Evolutionary conservation across 1,140 invertebrate genomes (phyloP).

Genomic region (Pentalonia nigronervosa): DNA sequence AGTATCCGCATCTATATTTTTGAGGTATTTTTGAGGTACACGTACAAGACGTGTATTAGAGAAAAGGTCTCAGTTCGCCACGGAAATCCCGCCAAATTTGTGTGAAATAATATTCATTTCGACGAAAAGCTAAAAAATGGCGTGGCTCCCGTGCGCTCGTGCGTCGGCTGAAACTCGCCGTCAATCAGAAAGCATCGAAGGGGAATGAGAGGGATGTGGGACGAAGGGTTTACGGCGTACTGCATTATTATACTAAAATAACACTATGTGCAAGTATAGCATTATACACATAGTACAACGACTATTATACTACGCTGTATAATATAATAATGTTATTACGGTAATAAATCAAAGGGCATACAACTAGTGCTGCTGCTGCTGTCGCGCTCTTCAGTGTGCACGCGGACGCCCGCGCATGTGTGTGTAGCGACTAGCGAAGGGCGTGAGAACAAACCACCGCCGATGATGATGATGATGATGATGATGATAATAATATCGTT

Average conservation of each 20-base stretch:
- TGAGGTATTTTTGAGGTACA: too few species aligned
- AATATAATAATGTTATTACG: constrained; percentile 2
- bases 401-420: too few species aligned
- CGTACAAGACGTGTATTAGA: too few species aligned
- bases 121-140: neutral
- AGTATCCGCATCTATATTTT: too few species aligned
- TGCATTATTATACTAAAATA: constrained; percentile 5
- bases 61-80: neutral
- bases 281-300: neutral
- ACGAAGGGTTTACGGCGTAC: neutral
- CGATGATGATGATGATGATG: neutral
- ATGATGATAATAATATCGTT: constrained; percentile 1
- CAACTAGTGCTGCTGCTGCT: neutral
- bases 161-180: neutral
- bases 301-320: neutral
- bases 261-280: neutral
- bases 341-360: constrained; percentile 46
- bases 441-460: neutral
- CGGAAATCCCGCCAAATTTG: neutral
- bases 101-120: neutral
- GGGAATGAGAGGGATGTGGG: too few species aligned
- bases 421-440: neutral
- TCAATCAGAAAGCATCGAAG: neutral
- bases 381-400: neutral
- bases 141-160: neutral